Percentiles rank a stretch among this genome's conserved stretches.
Evolutionary conservation across 2,797 vertebrate species (phyloP).

Genomic region (Argyrosomus regius): DNA sequence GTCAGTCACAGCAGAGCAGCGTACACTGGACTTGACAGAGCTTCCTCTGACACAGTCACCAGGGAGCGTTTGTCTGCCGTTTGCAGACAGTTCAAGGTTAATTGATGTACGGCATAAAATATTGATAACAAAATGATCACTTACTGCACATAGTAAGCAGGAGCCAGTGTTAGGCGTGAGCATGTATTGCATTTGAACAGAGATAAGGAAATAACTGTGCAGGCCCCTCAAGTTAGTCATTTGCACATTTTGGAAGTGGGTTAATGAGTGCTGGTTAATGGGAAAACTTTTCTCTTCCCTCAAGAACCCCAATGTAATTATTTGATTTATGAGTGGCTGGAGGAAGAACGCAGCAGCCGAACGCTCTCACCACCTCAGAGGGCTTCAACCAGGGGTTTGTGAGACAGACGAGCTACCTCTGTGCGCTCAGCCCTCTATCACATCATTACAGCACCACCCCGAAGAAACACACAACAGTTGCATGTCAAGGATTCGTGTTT

Average conservation of each 20-base stretch:
- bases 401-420: conserved; percentile 33
- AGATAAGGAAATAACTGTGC: conserved; percentile 39
- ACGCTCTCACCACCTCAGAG: conserved; percentile 40
- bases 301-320: conserved; percentile 71
- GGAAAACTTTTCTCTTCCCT: conserved; percentile 67
- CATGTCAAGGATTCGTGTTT: conserved; percentile 43
- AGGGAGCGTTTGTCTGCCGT: conserved; percentile 69
- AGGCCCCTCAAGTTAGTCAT: conserved; percentile 64
- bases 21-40: conserved; percentile 53
- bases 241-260: conserved; percentile 72
- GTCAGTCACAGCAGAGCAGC: conserved; percentile 65
- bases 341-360: conserved; percentile 50
- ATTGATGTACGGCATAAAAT: conserved; percentile 81
- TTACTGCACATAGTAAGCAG: conserved; percentile 44
- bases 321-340: conserved; percentile 75
- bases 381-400: conserved; percentile 39
- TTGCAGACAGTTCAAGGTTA: conserved; percentile 82
- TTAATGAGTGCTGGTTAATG: conserved; percentile 72
- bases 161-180: conserved; percentile 24
- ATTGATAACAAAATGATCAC: conserved; percentile 77
- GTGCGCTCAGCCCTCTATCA: conserved; percentile 34
- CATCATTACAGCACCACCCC: conserved; percentile 44
- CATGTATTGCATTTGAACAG: conserved; percentile 35
- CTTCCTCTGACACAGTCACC: conserved; percentile 59
- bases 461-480: conserved; percentile 42